Percentiles rank a stretch among this genome's conserved stretches.
Conservation (phyloP, 2,888 invertebrate species). For the Callyntrura guangdongensis region DNA sequence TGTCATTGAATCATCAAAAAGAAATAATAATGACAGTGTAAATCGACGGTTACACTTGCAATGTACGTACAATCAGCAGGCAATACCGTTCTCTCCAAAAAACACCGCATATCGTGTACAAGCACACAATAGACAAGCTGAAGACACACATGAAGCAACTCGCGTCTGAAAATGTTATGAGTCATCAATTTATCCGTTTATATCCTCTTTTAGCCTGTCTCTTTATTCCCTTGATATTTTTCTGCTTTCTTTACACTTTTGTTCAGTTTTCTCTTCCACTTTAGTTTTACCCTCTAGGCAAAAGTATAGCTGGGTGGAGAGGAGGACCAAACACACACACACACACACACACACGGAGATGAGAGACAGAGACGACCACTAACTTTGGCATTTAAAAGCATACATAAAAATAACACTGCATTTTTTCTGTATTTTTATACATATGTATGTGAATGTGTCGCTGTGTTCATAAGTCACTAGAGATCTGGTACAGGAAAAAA, state of each 20-base stretch:
- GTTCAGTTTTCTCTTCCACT: conserved; percentile 48
- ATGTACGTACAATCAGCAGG: neutral
- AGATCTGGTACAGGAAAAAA: conserved; percentile 21
- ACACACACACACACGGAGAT: no score
- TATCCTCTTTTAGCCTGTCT: conserved; percentile 33
- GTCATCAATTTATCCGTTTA: conserved; percentile 66
- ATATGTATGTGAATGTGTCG: neutral
- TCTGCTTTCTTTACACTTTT: conserved; percentile 68
- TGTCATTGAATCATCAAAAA: conserved; percentile 63
- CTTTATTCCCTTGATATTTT: conserved; percentile 68
- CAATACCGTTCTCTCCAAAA: neutral
- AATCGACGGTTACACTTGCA: neutral
- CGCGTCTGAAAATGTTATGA: conserved; percentile 57
- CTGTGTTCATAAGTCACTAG: conserved; percentile 39
- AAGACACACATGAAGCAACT: neutral
- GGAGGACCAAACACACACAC: no score
- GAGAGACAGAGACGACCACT: neutral
- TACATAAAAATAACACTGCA: neutral
- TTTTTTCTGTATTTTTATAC: conserved; percentile 11
- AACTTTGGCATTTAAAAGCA: neutral
- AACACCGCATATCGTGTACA: neutral
- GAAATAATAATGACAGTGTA: conserved; percentile 29
- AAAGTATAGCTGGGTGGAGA: conserved; percentile 2
- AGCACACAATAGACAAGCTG: neutral
- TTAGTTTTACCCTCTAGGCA: conserved; percentile 30